A percentile compares a stretch with the other conserved stretches of the same genome.
These are phyloP conservation scores for Centropus bengalensis DNA, from an alignment of 2,113 vertebrate genomes.

Conservation along the genomic window DNA sequence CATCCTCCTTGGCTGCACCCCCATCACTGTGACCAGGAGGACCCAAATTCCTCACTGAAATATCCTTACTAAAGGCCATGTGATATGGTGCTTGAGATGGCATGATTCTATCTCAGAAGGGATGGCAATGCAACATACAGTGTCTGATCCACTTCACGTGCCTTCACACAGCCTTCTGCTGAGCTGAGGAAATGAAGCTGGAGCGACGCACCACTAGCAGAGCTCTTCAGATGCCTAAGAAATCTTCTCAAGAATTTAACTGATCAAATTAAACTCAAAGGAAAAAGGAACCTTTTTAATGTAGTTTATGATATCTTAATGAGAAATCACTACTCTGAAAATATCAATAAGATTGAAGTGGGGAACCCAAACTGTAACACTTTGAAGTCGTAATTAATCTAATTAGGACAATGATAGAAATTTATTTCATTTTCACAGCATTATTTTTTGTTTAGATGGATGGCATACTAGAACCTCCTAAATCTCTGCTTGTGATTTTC, in stretches of 20 bases:
- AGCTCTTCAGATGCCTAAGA: neutral
- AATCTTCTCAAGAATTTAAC: neutral
- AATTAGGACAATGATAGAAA: neutral
- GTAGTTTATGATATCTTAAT: neutral
- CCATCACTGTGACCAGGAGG: neutral
- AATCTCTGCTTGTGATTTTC: neutral
- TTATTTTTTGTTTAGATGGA: neutral
- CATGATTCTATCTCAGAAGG: neutral
- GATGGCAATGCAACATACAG: accelerated
- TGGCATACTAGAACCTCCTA: neutral
- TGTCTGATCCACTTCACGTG: neutral
- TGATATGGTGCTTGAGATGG: neutral
- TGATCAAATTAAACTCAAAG: neutral
- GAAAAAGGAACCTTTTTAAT: neutral
- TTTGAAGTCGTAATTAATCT: neutral
- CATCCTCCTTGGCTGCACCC: neutral
- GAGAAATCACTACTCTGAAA: neutral
- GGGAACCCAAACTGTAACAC: neutral
- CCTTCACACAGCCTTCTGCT: neutral
- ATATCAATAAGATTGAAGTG: neutral
- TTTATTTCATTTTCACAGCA: neutral
- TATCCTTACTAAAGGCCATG: neutral
- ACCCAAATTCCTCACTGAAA: neutral
- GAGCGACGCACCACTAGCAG: neutral
- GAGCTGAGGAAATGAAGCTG: neutral